Base-by-base conservation (phyloP, 2,888 invertebrate genomes). In the Zaprionus obscuricornis region DNA sequence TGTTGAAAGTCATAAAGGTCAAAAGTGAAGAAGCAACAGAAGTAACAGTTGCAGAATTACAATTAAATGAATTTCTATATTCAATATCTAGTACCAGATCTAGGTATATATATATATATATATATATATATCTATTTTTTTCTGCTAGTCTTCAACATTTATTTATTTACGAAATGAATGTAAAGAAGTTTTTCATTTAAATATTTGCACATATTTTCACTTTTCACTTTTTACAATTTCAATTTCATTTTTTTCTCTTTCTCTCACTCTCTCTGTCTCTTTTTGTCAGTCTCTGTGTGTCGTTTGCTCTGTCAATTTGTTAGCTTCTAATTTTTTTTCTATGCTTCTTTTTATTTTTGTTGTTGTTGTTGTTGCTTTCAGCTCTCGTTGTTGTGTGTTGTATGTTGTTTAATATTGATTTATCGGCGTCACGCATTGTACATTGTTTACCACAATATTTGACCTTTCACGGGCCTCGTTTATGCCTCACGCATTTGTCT, bases 191-290 rank as follows among this genome's bases (percentile, higher is more conserved):
- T 56, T 74, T n/a, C n/a, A n/a, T n/a, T 74, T 43, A 55, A 78
- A 75, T 77, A 74, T 75, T 81, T 77, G 62, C 56, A 65, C 78
- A 81, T n/a, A n/a, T n/a, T n/a, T n/a, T n/a, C n/a, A n/a, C n/a
- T n/a, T n/a, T n/a, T n/a, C n/a, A n/a, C n/a, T n/a, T n/a, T n/a
- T n/a, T n/a, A 70, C 52, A 66, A 60, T 75, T 36, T 55, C 37
- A 34, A 18, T 45, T 58, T 43, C 16, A 10, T 26, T 1, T 2
- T 34, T 16, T 26, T 11, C 8, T 34, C 13, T 31, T 29, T 34
- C 37, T 8, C 20, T 36, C 40, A 36, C 40, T 26, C 36, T 37
- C 37, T 11, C 46, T n/a, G n/a, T n/a, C n/a, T n/a, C n/a, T n/a
- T n/a, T n/a, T n/a, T n/a, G n/a, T n/a, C n/a, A n/a, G n/a, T n/a